These are phyloP conservation scores for Cisticola juncidis DNA, from an alignment of 2,113 vertebrate genomes.

Conservation along the genomic window DNA sequence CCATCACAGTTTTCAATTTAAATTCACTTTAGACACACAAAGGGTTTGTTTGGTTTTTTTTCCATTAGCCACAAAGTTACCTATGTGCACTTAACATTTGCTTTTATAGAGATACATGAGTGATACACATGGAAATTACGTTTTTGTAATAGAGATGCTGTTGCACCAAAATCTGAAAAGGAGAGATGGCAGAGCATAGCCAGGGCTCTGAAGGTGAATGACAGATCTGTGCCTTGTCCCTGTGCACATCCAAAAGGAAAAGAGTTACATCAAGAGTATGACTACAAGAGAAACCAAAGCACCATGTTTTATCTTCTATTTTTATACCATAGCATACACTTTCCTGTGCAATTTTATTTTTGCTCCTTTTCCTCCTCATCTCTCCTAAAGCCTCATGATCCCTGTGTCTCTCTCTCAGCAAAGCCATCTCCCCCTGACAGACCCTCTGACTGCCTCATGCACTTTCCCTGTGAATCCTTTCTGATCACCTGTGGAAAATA, in stretches of 20 bases:
- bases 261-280: background rate
- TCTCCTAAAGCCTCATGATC: background rate
- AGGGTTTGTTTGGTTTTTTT: background rate
- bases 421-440: background rate
- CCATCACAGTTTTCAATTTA: background rate
- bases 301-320: background rate
- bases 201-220: background rate
- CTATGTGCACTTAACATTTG: background rate
- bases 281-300: background rate
- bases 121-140: accelerated
- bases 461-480: background rate
- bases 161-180: background rate
- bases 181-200: background rate
- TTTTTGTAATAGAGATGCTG: background rate
- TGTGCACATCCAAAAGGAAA: background rate
- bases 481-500: background rate
- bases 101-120: background rate
- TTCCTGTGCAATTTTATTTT: background rate
- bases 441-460: background rate
- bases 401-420: background rate
- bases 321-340: background rate
- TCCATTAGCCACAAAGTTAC: background rate
- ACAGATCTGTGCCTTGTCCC: background rate
- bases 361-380: background rate
- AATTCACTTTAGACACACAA: background rate